A percentile compares a stretch with the other conserved stretches of the same genome.
Conservation (phyloP, 2,113 vertebrate species). For the Cynopterus brachyotis region DNA sequence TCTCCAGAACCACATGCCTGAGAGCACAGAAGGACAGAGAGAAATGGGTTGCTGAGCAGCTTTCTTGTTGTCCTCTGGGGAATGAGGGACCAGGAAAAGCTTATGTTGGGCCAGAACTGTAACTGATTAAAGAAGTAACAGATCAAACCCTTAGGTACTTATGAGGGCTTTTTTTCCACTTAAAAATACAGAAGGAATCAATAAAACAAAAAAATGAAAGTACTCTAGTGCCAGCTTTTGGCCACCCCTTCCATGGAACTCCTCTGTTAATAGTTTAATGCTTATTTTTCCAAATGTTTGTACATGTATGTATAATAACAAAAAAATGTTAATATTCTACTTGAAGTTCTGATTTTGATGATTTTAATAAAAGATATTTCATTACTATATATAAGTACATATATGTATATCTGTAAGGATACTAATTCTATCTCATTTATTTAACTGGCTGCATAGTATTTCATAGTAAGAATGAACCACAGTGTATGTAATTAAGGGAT, state of each 20-base stretch:
- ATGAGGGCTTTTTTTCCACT: background rate
- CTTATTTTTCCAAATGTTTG: background rate
- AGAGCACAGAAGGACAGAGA: background rate
- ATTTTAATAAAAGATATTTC: background rate
- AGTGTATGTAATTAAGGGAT: background rate
- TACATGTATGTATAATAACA: background rate
- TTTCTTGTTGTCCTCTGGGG: background rate
- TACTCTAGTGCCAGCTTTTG: background rate
- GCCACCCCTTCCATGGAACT: background rate
- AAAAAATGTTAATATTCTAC: background rate
- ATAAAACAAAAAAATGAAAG: background rate
- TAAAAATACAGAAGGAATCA: background rate
- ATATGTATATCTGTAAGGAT: background rate
- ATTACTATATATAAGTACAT: background rate
- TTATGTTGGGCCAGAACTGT: background rate
- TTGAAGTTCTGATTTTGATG: background rate
- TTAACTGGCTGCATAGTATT: background rate
- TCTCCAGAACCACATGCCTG: background rate
- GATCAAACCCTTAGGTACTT: background rate
- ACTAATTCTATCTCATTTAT: background rate
- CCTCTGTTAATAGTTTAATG: background rate
- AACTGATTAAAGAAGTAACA: conserved; percentile 14
- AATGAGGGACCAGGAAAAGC: background rate
- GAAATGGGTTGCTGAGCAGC: background rate
- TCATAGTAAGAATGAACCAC: background rate